Conservation (phyloP, 2,113 vertebrate genomes). For the Verasper variegatus region DNA sequence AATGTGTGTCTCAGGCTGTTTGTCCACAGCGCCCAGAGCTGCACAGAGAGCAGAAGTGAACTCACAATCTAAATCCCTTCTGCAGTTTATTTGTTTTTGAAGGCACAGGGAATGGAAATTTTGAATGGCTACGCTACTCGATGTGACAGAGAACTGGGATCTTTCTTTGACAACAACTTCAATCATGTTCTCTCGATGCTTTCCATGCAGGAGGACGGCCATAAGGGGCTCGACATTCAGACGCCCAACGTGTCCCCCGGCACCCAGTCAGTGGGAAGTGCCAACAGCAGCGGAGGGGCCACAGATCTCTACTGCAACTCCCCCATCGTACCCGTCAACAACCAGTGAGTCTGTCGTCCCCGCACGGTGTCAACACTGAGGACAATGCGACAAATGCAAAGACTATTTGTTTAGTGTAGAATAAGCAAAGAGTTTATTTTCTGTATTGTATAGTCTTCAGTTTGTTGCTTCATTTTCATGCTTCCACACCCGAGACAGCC, state of each 20-base stretch:
- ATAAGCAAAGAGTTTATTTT: no score
- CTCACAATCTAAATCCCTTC: neutral
- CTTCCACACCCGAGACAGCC: no score
- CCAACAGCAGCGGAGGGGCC: slow-evolving; percentile 84
- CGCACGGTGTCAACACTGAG: neutral
- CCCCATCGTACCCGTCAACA: slow-evolving; percentile 84
- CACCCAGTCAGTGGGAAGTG: slow-evolving; percentile 90
- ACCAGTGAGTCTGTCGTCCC: slow-evolving; percentile 80
- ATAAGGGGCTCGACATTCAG: slow-evolving; percentile 88
- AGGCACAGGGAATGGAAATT: no score
- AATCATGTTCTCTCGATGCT: neutral
- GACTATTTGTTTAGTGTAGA: neutral
- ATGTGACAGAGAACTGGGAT: neutral
- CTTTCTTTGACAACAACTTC: neutral
- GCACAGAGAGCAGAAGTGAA: neutral
- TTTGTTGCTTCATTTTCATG: no score
- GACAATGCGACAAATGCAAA: neutral
- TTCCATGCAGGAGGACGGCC: slow-evolving; percentile 85
- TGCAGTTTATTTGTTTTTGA: neutral
- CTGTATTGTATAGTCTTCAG: no score
- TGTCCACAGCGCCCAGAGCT: neutral
- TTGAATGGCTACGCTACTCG: no score
- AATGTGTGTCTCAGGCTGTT: neutral
- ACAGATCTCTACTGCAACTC: slow-evolving; percentile 88
- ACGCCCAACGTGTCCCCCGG: slow-evolving; percentile 89